These are phyloP conservation scores for Bacillus rossius DNA, from an alignment of 1,140 invertebrate genomes.

Conservation along the genomic window DNA sequence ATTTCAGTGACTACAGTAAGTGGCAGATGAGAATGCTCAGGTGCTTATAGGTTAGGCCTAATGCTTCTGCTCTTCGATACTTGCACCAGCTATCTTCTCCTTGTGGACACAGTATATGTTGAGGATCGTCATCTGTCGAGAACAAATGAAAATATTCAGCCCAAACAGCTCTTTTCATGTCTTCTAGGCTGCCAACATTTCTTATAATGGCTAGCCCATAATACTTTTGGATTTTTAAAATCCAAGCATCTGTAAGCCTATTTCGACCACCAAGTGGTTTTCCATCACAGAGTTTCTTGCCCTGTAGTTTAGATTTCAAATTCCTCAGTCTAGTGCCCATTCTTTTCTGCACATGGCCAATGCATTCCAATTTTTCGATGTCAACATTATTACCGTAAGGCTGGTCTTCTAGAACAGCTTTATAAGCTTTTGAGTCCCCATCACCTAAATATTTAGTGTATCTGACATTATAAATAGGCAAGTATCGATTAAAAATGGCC, in stretches of 20 bases:
- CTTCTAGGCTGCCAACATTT: slow-evolving; percentile 22
- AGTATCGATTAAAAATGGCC: slow-evolving; percentile 18
- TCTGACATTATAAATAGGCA: slow-evolving; percentile 8
- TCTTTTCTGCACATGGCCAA: slow-evolving; percentile 21
- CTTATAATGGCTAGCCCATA: slow-evolving; percentile 29
- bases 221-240: slow-evolving; percentile 23
- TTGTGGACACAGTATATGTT: slow-evolving; percentile 15
- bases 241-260: slow-evolving; percentile 23
- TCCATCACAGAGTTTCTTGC: neutral
- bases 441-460: slow-evolving; percentile 24
- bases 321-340: slow-evolving; percentile 11
- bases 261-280: slow-evolving; percentile 14
- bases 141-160: slow-evolving; percentile 16
- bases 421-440: slow-evolving; percentile 19
- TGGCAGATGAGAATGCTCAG: slow-evolving; percentile 13
- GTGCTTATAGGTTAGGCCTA: slow-evolving; percentile 9
- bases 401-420: slow-evolving; percentile 12
- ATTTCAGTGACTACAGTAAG: slow-evolving; percentile 5
- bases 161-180: slow-evolving; percentile 17
- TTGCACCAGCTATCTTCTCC: slow-evolving; percentile 15
- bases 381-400: slow-evolving; percentile 17
- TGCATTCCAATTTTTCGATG: slow-evolving; percentile 21
- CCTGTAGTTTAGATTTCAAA: neutral
- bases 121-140: slow-evolving; percentile 13
- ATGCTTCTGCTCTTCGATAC: slow-evolving; percentile 5